Conservation (phyloP, 2,888 invertebrate species). For the Nemapogon koenigi region DNA sequence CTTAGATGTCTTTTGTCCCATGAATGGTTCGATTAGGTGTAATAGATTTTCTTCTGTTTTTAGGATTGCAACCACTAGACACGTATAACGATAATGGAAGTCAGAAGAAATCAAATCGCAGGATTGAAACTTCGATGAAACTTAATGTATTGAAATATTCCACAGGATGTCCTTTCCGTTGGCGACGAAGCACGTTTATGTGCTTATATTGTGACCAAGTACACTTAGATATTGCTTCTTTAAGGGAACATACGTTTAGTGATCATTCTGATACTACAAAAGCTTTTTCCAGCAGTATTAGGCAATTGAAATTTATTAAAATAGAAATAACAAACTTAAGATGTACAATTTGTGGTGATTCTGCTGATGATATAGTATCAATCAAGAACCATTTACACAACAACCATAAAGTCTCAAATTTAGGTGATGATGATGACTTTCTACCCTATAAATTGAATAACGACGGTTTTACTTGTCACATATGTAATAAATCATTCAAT, state of each 20-base stretch:
- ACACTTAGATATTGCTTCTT: background rate
- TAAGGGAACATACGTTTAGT: background rate
- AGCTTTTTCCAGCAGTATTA: no score
- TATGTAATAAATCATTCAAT: conserved; percentile 8
- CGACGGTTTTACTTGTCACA: conserved; percentile 4
- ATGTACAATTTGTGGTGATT: background rate
- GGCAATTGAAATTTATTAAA: no score
- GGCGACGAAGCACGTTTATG: background rate
- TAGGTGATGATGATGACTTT: no score
- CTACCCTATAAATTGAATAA: conserved; percentile 5
- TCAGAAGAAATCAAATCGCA: conserved; percentile 6
- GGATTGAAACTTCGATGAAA: conserved; percentile 3
- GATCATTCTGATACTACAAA: background rate
- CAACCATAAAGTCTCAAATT: background rate
- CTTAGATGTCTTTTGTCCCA: no score
- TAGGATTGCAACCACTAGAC: background rate
- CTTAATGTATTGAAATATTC: conserved; percentile 6
- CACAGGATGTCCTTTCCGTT: conserved; percentile 9
- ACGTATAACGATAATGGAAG: no score
- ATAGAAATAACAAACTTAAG: background rate
- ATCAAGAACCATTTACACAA: conserved; percentile 1
- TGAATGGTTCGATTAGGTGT: background rate
- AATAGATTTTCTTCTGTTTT: background rate
- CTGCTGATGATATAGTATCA: background rate
- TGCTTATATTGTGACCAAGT: conserved; percentile 6